phyloP scores from a whole-genome alignment of 2,888 invertebrate species.

The Aleiodes leptofemur region DNA sequence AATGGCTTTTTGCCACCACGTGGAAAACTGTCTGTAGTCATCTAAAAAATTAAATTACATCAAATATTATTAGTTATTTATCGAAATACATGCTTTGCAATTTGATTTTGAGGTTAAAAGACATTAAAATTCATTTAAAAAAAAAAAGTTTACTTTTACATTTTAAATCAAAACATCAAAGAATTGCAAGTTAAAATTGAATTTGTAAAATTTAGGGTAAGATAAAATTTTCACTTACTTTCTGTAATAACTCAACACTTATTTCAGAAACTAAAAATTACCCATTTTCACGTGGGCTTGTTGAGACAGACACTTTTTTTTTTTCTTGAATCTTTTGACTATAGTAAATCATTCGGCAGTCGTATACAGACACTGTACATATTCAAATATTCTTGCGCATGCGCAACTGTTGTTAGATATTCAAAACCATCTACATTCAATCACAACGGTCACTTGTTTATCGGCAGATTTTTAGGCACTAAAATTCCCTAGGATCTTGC shows the following conservation, averaged over 20 bases:
- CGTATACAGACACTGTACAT: too few species aligned
- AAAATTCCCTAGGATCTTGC: too few species aligned
- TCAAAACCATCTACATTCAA: too few species aligned
- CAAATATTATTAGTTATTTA: slow-evolving; percentile 6
- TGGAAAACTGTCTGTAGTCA: slow-evolving; percentile 67
- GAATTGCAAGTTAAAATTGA: background rate
- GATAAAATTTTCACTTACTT: background rate
- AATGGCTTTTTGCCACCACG: slow-evolving; percentile 65
- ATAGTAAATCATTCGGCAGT: too few species aligned
- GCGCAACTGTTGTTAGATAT: too few species aligned
- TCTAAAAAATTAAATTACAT: slow-evolving; percentile 55
- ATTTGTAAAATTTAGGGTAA: background rate
- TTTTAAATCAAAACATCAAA: background rate
- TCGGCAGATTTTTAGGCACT: too few species aligned
- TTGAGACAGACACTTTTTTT: too few species aligned
- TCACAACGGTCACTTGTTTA: too few species aligned
- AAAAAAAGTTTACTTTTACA: background rate
- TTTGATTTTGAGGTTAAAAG: slow-evolving; percentile 46
- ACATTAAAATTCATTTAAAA: background rate
- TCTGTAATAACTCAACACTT: background rate
- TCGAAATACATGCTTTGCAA: slow-evolving; percentile 7
- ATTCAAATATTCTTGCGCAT: too few species aligned
- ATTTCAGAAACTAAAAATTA: background rate
- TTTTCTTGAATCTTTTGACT: too few species aligned
- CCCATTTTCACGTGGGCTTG: too few species aligned